Conservation (phyloP, 2,797 vertebrate species). For the Cygnus olor region DNA sequence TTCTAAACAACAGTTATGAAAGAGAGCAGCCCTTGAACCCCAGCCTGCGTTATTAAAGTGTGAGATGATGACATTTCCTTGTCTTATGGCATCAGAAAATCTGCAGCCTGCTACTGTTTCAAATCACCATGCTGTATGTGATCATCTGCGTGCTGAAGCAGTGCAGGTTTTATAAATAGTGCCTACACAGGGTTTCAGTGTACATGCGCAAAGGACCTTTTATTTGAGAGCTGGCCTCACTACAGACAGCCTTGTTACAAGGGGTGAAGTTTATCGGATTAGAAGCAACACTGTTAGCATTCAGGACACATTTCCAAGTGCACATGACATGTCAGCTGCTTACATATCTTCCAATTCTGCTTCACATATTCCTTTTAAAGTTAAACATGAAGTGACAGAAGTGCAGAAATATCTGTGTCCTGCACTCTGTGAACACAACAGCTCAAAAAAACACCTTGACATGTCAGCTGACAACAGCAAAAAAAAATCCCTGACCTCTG, state of each 20-base stretch:
- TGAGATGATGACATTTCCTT: slow-evolving; percentile 15
- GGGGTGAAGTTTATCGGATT: slow-evolving; percentile 37
- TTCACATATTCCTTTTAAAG: slow-evolving; percentile 52
- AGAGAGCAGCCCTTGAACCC: neutral
- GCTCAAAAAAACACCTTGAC: slow-evolving; percentile 50
- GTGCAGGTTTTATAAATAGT: slow-evolving; percentile 10
- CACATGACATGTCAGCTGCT: slow-evolving; percentile 64
- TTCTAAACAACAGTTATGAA: neutral
- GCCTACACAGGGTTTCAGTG: neutral
- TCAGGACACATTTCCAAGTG: slow-evolving; percentile 60
- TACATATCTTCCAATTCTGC: slow-evolving; percentile 55
- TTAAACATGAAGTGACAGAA: slow-evolving; percentile 68
- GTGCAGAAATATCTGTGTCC: slow-evolving; percentile 52
- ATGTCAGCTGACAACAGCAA: slow-evolving; percentile 30
- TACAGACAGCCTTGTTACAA: neutral
- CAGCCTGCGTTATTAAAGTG: neutral
- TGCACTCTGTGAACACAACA: slow-evolving; percentile 50
- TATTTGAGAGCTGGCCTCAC: slow-evolving; percentile 12
- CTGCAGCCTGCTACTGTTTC: neutral
- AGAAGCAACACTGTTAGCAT: slow-evolving; percentile 37
- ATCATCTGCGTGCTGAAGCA: neutral
- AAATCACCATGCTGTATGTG: neutral
- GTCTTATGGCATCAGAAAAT: neutral
- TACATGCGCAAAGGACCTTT: slow-evolving; percentile 5
- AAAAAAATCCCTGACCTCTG: slow-evolving; percentile 18